These are phyloP conservation scores for Thera obeliscata DNA, from an alignment of 2,888 invertebrate genomes.

Conservation along the genomic window DNA sequence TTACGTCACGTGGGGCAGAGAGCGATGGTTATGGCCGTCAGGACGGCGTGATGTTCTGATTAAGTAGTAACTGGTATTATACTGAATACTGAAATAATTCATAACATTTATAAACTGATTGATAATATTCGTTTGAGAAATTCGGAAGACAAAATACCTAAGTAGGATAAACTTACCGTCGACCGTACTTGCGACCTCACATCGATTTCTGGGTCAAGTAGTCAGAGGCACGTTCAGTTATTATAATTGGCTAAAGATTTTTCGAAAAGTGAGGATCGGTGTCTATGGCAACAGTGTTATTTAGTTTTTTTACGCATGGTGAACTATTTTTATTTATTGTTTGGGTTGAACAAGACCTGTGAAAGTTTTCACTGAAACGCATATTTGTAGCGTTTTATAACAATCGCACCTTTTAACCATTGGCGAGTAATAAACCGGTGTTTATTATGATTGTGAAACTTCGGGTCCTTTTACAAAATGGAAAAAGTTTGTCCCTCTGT, in stretches of 20 bases:
- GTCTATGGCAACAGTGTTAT: too few relatives aligned
- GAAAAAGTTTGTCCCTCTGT: conserved; percentile 26
- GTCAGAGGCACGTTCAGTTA: too few relatives aligned
- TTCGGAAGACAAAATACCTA: too few relatives aligned
- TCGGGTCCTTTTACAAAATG: conserved; percentile 29
- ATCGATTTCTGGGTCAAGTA: too few relatives aligned
- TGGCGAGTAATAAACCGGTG: conserved; percentile 21
- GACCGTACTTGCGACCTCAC: too few relatives aligned
- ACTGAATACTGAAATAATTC: neutral
- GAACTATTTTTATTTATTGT: neutral
- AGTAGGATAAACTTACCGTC: too few relatives aligned
- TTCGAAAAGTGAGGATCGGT: too few relatives aligned
- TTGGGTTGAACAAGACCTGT: neutral
- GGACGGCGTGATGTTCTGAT: neutral
- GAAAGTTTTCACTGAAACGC: neutral
- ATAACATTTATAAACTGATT: neutral
- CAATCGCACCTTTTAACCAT: conserved; percentile 27
- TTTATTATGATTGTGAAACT: conserved; percentile 35
- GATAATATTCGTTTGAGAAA: too few relatives aligned
- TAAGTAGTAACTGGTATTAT: conserved; percentile 5
- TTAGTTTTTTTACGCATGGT: neutral
- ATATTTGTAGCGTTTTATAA: conserved; percentile 13
- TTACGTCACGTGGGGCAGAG: conserved; percentile 18
- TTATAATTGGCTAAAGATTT: too few relatives aligned
- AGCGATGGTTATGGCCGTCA: conserved; percentile 15